Evolutionary conservation across 2,113 vertebrate genomes (phyloP).

Genomic region (Sorex araneus): DNA sequence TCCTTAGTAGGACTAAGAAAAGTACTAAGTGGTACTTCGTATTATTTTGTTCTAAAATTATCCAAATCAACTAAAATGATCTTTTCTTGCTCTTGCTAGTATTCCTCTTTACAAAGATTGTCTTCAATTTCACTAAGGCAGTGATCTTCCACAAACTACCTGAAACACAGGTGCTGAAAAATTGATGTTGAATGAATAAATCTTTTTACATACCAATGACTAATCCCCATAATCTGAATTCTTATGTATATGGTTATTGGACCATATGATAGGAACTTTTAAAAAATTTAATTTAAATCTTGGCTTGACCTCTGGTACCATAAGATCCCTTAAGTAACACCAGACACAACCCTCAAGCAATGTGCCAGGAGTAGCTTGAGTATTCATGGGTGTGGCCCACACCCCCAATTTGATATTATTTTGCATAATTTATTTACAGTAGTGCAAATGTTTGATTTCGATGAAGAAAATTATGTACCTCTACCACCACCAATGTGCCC

Average conservation of each 20-base stretch:
- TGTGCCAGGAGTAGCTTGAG: background rate
- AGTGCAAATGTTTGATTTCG: no score
- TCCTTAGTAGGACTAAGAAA: no score
- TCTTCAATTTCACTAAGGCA: constrained; percentile 46
- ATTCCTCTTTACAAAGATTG: constrained; percentile 47
- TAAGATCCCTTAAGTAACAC: no score
- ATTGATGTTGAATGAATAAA: constrained; percentile 39
- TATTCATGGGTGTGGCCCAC: background rate
- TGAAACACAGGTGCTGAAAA: constrained; percentile 46
- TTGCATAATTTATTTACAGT: no score
- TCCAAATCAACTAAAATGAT: no score
- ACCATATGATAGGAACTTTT: constrained; percentile 44
- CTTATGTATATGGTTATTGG: constrained; percentile 31
- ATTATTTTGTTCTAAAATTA: no score
- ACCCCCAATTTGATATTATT: no score
- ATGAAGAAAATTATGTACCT: constrained; percentile 7
- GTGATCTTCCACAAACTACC: constrained; percentile 37
- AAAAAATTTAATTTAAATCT: constrained; percentile 41
- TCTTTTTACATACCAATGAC: constrained; percentile 47
- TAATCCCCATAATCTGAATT: constrained; percentile 57
- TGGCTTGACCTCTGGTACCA: no score
- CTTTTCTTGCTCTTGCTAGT: no score
- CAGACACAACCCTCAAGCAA: no score
- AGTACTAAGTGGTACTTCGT: no score
- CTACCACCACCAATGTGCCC: constrained; percentile 9